These are phyloP conservation scores for Porites cylindrica DNA, from an alignment of 92 coral and sea anemone species.

Conservation along the genomic window DNA sequence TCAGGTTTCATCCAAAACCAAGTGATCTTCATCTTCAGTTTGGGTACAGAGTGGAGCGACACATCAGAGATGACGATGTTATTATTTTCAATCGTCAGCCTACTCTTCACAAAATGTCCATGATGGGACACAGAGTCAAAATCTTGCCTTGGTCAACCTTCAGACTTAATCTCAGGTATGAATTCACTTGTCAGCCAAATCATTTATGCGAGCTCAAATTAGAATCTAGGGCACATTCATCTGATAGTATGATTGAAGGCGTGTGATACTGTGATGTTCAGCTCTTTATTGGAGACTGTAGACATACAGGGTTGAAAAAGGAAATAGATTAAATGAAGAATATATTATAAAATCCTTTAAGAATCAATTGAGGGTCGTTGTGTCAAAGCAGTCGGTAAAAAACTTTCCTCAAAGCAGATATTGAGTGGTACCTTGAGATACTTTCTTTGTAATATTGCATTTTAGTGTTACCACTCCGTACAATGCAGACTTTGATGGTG, in stretches of 20 bases:
- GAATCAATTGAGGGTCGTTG: too few species aligned
- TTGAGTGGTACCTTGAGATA: background rate
- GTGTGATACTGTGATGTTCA: background rate
- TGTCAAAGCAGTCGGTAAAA: too few species aligned
- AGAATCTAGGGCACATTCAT: too few species aligned
- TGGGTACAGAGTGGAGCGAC: conserved; percentile 99
- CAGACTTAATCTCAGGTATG: conserved; percentile 97
- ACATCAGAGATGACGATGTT: conserved; percentile 94
- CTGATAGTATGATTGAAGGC: background rate
- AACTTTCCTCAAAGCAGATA: too few species aligned
- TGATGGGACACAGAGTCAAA: conserved; percentile 99
- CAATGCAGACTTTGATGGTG: conserved; percentile 99
- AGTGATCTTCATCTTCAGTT: conserved; percentile 98
- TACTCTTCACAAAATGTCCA: conserved; percentile 99
- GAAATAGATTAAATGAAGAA: too few species aligned
- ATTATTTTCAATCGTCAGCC: conserved; percentile 99
- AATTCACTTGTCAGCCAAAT: background rate
- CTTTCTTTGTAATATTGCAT: background rate
- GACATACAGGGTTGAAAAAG: too few species aligned
- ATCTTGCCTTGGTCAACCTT: conserved; percentile 99
- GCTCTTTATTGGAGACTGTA: background rate
- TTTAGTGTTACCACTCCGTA: conserved; percentile 98
- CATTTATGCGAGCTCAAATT: too few species aligned
- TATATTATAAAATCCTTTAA: too few species aligned
- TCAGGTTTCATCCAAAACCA: conserved; percentile 98